Conservation (phyloP, 2,888 invertebrate genomes). For the Drosophila mulleri region DNA sequence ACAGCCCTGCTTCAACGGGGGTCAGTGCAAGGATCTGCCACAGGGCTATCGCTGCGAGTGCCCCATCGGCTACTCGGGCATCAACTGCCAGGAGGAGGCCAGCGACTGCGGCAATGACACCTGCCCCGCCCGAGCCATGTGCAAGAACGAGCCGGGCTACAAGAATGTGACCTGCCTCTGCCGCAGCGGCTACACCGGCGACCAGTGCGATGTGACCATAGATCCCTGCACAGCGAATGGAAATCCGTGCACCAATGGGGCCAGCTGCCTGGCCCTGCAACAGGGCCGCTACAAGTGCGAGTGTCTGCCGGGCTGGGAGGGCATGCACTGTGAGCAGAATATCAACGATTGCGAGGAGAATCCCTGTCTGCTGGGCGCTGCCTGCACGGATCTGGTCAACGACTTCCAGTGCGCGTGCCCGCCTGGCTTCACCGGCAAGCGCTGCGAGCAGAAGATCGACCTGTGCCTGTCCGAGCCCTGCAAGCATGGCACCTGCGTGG, state of each 20-base stretch:
- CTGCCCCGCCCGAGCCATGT: constrained; percentile 98
- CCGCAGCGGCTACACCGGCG: constrained; percentile 96
- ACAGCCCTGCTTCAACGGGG: constrained; percentile 97
- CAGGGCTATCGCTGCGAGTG: constrained; percentile 97
- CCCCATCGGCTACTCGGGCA: constrained; percentile 93
- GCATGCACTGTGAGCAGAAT: constrained; percentile 96
- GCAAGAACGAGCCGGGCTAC: constrained; percentile 96
- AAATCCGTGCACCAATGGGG: constrained; percentile 96
- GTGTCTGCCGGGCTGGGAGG: constrained; percentile 98
- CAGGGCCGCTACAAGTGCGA: constrained; percentile 97
- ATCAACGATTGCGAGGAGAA: constrained; percentile 97
- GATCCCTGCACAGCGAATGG: constrained; percentile 95
- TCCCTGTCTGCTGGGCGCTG: constrained; percentile 95
- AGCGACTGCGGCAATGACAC: constrained; percentile 95
- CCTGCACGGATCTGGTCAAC: constrained; percentile 96
- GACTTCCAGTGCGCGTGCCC: constrained; percentile 98
- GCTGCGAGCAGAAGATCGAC: constrained; percentile 97
- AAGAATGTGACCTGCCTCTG: constrained; percentile 97
- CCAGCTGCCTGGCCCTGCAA: constrained; percentile 94
- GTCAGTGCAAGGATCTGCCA: constrained; percentile 95
- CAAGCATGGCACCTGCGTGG: constrained; percentile 96
- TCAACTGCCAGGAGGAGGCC: constrained; percentile 97
- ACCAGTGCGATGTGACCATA: constrained; percentile 95
- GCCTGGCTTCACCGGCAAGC: constrained; percentile 96
- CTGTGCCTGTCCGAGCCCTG: constrained; percentile 96